These are phyloP conservation scores for Umimayanthus chanpuru DNA, from an alignment of 92 coral and sea anemone species.

Conservation along the genomic window DNA sequence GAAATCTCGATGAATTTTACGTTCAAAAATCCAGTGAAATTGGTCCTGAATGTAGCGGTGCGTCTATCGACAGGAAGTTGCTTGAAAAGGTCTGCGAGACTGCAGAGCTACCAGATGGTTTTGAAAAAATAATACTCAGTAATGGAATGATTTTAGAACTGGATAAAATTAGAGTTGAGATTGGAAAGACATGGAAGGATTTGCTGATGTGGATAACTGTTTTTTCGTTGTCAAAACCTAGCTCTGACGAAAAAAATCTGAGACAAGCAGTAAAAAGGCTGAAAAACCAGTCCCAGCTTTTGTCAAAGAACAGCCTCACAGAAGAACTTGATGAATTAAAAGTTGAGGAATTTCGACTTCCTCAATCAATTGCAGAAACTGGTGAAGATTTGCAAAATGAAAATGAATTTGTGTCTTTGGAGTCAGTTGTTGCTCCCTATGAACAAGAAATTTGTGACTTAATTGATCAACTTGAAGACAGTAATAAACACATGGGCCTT, in stretches of 20 bases:
- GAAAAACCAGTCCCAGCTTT: neutral
- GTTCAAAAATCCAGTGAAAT: neutral
- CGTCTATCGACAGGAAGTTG: neutral
- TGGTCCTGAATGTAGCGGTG: constrained; percentile 19
- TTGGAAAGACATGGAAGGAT: constrained; percentile 24
- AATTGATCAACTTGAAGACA: constrained; percentile 21
- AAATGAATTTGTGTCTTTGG: constrained; percentile 13
- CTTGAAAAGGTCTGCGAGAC: constrained; percentile 22
- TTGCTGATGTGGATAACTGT: neutral
- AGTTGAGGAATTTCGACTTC: neutral
- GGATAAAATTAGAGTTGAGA: constrained; percentile 20
- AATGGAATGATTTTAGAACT: constrained; percentile 31
- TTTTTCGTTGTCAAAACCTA: constrained; percentile 8
- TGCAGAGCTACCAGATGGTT: constrained; percentile 3
- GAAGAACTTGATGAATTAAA: neutral
- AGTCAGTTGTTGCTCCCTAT: constrained; percentile 2
- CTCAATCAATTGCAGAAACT: neutral
- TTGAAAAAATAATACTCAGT: constrained; percentile 12
- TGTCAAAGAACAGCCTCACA: neutral
- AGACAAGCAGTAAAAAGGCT: constrained; percentile 21
- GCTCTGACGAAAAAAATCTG: constrained; percentile 14
- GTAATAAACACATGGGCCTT: constrained; percentile 27
- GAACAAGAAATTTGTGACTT: constrained; percentile 15
- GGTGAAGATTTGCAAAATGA: neutral
- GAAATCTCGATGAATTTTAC: constrained; percentile 17